These are phyloP conservation scores for Clinocottus analis DNA, from an alignment of 2,113 vertebrate genomes.

Conservation along the genomic window DNA sequence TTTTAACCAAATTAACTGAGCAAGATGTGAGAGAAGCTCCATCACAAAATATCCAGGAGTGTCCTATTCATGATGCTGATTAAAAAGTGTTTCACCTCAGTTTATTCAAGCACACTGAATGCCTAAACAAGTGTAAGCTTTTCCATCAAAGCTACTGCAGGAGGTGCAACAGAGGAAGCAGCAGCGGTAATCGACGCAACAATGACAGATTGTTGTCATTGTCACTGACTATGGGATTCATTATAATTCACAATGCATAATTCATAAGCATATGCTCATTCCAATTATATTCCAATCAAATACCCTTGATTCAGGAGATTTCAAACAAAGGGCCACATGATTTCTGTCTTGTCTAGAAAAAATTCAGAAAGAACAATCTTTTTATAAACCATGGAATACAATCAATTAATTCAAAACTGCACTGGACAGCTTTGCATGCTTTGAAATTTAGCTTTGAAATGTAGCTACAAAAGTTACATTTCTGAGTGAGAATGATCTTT, in stretches of 20 bases:
- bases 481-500: too few relatives aligned
- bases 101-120: conserved; percentile 38
- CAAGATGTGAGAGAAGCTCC: background rate
- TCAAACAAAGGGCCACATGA: conserved; percentile 27
- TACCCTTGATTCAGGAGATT: conserved; percentile 28
- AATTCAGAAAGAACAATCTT: conserved; percentile 1
- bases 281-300: conserved; percentile 47
- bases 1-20: conserved; percentile 25
- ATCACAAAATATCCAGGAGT: conserved; percentile 9
- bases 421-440: background rate
- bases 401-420: conserved; percentile 4
- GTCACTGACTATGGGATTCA: conserved; percentile 37
- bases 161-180: conserved; percentile 10
- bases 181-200: conserved; percentile 31
- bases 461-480: background rate
- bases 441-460: too few relatives aligned
- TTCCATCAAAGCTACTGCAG: conserved; percentile 20
- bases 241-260: conserved; percentile 54
- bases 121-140: conserved; percentile 13
- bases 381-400: background rate
- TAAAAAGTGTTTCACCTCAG: conserved; percentile 22
- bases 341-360: background rate
- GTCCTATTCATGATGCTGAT: conserved; percentile 38
- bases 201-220: conserved; percentile 48
- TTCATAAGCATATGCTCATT: conserved; percentile 51